Evolutionary conservation across 1,140 invertebrate species (phyloP).

Genomic region (Zelostemma sp.): DNA sequence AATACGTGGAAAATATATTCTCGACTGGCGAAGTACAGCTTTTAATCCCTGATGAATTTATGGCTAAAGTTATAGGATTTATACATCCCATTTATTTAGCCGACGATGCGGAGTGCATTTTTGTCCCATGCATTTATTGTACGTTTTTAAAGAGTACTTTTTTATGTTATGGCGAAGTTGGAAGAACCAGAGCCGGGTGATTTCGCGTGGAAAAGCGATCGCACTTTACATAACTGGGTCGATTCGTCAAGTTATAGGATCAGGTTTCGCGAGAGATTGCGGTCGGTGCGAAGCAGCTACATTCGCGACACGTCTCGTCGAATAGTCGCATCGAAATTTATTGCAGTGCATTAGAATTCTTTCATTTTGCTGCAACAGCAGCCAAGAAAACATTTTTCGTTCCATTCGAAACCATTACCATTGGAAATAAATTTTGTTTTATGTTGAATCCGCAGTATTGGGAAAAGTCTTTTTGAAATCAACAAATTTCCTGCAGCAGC

Average conservation of each 20-base stretch:
- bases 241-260: conserved; percentile 1
- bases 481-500: no score
- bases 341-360: background rate
- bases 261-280: conserved; percentile 1
- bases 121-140: conserved; percentile 15
- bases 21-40: background rate
- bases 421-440: no score
- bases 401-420: no score
- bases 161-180: conserved; percentile 12
- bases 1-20: background rate
- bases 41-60: conserved; percentile 5
- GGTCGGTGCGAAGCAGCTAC: background rate
- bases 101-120: conserved; percentile 6
- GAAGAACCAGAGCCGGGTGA: conserved; percentile 9
- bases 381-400: no score
- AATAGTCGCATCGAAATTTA: background rate
- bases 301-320: conserved; percentile 9
- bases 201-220: conserved; percentile 8
- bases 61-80: conserved; percentile 4
- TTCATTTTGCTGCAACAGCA: no score
- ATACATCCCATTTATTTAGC: background rate
- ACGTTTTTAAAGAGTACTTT: conserved; percentile 7
- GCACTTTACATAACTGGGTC: background rate
- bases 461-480: no score
- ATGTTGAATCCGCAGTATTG: no score